Conservation (phyloP, 30 jellyfish, hydroid and myxozoan species). For the Aurelia aurita region DNA sequence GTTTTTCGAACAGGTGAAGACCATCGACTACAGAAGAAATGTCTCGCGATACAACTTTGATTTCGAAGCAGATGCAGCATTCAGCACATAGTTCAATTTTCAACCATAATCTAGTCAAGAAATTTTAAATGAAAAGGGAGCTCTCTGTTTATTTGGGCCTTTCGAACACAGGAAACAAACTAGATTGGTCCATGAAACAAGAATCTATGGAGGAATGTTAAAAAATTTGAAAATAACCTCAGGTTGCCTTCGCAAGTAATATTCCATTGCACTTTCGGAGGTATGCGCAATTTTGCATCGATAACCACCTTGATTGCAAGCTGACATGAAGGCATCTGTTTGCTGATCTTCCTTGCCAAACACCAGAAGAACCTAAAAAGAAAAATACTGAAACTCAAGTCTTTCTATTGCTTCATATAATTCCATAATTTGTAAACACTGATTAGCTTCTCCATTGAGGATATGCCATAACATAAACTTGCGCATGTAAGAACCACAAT, state of each 20-base stretch:
- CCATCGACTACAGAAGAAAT: too few relatives aligned
- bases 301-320: conserved; percentile 93
- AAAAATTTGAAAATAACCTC: conserved; percentile 69
- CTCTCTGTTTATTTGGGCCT: not conserved
- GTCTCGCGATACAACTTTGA: not conserved
- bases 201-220: not conserved
- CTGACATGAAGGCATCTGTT: conserved; percentile 86
- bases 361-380: conserved; percentile 80
- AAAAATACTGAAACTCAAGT: not conserved
- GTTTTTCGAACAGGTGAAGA: too few relatives aligned
- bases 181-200: not conserved
- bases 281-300: conserved; percentile 80
- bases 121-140: not conserved
- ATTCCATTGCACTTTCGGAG: conserved; percentile 97
- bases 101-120: too few relatives aligned
- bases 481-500: too few relatives aligned
- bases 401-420: too few relatives aligned
- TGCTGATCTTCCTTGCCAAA: conserved; percentile 93
- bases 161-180: not conserved
- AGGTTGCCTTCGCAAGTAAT: conserved; percentile 79
- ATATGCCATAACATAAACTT: too few relatives aligned
- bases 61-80: not conserved
- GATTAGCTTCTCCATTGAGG: too few relatives aligned
- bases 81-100: not conserved
- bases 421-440: too few relatives aligned